Base-by-base conservation (phyloP, 1,140 invertebrate species). In the Drosophila sulfurigaster region DNA sequence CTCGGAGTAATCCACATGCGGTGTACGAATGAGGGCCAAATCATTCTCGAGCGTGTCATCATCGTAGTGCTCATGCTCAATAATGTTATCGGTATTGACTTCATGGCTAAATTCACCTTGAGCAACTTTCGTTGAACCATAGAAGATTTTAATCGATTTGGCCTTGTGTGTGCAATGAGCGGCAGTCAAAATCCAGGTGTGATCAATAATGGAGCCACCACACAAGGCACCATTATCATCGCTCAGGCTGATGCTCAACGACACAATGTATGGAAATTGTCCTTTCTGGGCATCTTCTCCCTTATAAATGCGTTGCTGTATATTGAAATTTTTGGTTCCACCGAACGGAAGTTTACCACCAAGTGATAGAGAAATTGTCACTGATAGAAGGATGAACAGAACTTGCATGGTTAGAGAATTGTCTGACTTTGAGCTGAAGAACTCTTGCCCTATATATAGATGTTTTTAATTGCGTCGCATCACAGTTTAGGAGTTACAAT, bases 191-290 rank as follows among this genome's bases (percentile, higher is more conserved):
- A 95, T 81, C 93, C 93, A 94, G 6, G 91, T 54, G 54, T 90
- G 69, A 63, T 88, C 92, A 13, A 95, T 93, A 28, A 95, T 78
- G 32, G 94, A 94, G 13, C 94, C 95, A 2, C 95, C 95, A 79
- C 95, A 95, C 3, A 13, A 3, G 4, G 41, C 41, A 1, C 13
- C 16, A 11, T 38, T 3, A 72, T 87, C 91, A 11, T 52, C 15
- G 94, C 73, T 0, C 85, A 87, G n/a, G 90, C 5, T 38, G 1
- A 54, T 16, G 0, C 1, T 0, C 5, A 54, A 8, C 5, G 5
- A 35, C 2, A 64, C 93, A 75, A 94, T 93, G 66, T 93, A 93
- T 1, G 94, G 93, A 48, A 93, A 92, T 80, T 94, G 91, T 0
- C 93, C 93, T 11, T 7, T 7, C 1, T 38, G 6, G 7, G 35